phyloP scores from a whole-genome alignment of 2,797 vertebrate species.

The Otolemur crassicaudatus region DNA sequence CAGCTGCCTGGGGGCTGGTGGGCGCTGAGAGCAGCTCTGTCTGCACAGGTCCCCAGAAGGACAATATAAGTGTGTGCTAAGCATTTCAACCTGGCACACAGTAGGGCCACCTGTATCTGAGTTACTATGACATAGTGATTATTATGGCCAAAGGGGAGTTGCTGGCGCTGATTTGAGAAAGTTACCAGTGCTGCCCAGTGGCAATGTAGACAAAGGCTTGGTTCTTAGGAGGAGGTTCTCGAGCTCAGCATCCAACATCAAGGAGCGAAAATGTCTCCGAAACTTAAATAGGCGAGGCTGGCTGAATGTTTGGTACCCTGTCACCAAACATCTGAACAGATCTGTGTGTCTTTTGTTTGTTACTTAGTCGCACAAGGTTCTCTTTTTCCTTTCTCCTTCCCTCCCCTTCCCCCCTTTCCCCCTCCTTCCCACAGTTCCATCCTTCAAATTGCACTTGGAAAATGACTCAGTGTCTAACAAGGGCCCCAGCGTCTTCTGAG shows the following conservation, averaged over 20 bases:
- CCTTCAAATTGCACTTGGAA: too few relatives aligned
- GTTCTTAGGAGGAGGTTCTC: neutral
- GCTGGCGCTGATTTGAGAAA: neutral
- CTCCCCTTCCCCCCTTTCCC: too few relatives aligned
- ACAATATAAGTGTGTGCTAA: too few relatives aligned
- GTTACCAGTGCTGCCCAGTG: neutral
- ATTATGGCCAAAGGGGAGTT: neutral
- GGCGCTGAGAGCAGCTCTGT: neutral
- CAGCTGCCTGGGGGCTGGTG: accelerated
- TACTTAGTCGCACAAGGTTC: neutral
- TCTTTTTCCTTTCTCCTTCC: neutral
- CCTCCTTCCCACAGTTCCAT: neutral
- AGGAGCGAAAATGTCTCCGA: accelerated
- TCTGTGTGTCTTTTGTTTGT: accelerated
- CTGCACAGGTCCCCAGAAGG: neutral
- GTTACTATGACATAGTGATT: accelerated
- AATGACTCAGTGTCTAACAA: neutral
- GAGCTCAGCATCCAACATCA: neutral
- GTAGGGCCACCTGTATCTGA: accelerated
- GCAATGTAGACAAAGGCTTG: accelerated
- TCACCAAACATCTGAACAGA: neutral
- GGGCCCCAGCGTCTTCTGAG: neutral
- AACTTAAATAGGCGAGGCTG: too few relatives aligned
- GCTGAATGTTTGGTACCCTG: neutral
- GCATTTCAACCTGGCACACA: accelerated